Evolutionary conservation across 2,888 invertebrate species (phyloP), one percentile per base, ranked within the genome.

Genomic region (Acleris sparsana): DNA sequence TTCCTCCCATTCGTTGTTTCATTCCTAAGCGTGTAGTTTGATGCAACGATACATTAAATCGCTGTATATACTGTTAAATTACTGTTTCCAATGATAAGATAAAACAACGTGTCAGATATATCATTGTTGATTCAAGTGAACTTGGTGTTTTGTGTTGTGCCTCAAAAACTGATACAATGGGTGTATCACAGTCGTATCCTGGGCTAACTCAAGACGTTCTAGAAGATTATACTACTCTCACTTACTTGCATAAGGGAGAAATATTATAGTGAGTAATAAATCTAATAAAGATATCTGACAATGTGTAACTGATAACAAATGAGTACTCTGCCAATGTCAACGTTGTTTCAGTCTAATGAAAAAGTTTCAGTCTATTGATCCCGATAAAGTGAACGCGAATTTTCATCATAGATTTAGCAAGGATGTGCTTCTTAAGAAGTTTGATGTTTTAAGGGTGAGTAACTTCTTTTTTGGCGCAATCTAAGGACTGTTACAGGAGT

Each of bases 361-460:
- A 77, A 93, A 93, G 72, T 94, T 95, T 73, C 81, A 89, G 73
- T 88, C 90, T 0, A 88, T 94, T 5, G 86, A 91, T 62, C 85
- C 88, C 6, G 87, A 82, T 39, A 87, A 88, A 75, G 71, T 94
- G 22, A 69, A 83, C 16, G 80, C 80, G 16, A 84, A 94, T 78
- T 85, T 85, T 59, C 75, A 93, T 69, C 87, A 92, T 68, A 87
- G 94, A 74, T 94, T 94, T 80, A 83, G 85, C 22, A 88, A 83
- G 69, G 87, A 93, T 39, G 85, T 90, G 51, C 89, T 95, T 20
- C 83, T 95, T 46, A 89, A 93, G 68, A 92, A 93, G 69, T 96
- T 96, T 86, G 93, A 94, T 6, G 95, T 95, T 74, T 84, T 96
- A 52, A 94, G 93, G 90, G 96, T 95, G 79, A 80, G 80, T 76